Evolutionary conservation across 2,797 vertebrate species (phyloP).

Genomic region (Bradypodion pumilum): DNA sequence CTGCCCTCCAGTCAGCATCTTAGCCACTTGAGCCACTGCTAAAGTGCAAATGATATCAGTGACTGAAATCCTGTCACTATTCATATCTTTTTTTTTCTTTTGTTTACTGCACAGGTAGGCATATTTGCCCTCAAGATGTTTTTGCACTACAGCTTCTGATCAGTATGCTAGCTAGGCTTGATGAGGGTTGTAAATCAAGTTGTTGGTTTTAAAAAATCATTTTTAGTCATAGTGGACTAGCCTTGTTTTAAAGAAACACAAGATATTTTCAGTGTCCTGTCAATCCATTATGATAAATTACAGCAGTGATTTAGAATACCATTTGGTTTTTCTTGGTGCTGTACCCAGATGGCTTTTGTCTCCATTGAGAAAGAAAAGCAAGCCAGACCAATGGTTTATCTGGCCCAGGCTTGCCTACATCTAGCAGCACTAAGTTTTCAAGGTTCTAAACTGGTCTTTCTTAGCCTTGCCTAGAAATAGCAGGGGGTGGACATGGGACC

Average conservation of each 20-base stretch:
- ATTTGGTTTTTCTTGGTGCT: constrained; percentile 45
- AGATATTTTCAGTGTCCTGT: constrained; percentile 45
- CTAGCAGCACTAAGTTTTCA: no score
- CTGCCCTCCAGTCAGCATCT: no score
- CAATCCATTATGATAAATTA: constrained; percentile 22
- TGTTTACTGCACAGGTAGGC: neutral
- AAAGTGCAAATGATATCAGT: no score
- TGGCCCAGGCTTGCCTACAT: neutral
- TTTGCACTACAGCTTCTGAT: neutral
- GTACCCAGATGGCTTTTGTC: neutral
- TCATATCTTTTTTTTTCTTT: neutral
- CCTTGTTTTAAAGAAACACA: neutral
- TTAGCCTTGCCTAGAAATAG: neutral
- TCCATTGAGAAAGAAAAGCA: neutral
- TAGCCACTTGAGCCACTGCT: no score
- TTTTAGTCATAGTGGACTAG: neutral
- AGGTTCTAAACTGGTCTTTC: neutral
- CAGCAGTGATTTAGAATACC: constrained; percentile 42
- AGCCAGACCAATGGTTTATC: neutral
- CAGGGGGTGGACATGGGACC: neutral
- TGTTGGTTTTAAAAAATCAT: neutral
- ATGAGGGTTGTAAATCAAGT: neutral
- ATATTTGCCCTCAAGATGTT: neutral
- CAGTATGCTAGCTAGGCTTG: neutral
- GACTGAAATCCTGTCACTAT: neutral